These are phyloP conservation scores for Trinectes maculatus DNA, from an alignment of 2,113 vertebrate genomes.

Conservation along the genomic window DNA sequence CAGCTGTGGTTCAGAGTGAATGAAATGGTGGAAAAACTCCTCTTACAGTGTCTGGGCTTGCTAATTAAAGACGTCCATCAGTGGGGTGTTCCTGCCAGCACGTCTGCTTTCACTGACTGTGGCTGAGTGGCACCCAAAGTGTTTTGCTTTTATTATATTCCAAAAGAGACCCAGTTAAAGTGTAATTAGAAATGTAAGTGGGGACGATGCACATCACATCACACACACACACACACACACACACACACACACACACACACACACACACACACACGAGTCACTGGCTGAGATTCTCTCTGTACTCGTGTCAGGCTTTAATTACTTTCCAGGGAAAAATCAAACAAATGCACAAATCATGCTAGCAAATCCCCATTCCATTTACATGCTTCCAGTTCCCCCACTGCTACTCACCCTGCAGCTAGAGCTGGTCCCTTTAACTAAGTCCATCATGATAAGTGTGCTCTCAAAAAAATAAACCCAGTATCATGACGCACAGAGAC, in stretches of 20 bases:
- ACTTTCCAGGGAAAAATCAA: slow-evolving; percentile 40
- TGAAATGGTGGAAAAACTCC: slow-evolving; percentile 46
- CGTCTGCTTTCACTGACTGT: slow-evolving; percentile 27
- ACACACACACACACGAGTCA: slow-evolving; percentile 29
- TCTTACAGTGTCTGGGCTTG: slow-evolving; percentile 50
- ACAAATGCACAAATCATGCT: slow-evolving; percentile 41
- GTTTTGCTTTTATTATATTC: slow-evolving; percentile 59
- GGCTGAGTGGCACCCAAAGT: slow-evolving; percentile 56
- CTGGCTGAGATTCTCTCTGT: slow-evolving; percentile 31
- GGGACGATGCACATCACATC: no score
- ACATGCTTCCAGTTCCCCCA: slow-evolving; percentile 18
- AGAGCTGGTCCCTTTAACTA: slow-evolving; percentile 22
- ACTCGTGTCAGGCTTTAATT: slow-evolving; percentile 60
- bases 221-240: slow-evolving; percentile 21
- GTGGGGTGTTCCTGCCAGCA: slow-evolving; percentile 49
- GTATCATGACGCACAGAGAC: slow-evolving; percentile 29
- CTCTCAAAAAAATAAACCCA: slow-evolving; percentile 22
- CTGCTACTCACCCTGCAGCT: slow-evolving; percentile 23
- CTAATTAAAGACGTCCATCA: slow-evolving; percentile 81
- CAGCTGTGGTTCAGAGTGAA: slow-evolving; percentile 61
- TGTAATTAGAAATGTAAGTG: slow-evolving; percentile 61
- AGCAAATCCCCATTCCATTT: slow-evolving; percentile 46
- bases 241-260: slow-evolving; percentile 20
- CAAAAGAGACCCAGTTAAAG: slow-evolving; percentile 58
- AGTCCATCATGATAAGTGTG: slow-evolving; percentile 50